Base-by-base conservation (phyloP, 2,888 invertebrate species). In the Hofmannophila pseudospretella region DNA sequence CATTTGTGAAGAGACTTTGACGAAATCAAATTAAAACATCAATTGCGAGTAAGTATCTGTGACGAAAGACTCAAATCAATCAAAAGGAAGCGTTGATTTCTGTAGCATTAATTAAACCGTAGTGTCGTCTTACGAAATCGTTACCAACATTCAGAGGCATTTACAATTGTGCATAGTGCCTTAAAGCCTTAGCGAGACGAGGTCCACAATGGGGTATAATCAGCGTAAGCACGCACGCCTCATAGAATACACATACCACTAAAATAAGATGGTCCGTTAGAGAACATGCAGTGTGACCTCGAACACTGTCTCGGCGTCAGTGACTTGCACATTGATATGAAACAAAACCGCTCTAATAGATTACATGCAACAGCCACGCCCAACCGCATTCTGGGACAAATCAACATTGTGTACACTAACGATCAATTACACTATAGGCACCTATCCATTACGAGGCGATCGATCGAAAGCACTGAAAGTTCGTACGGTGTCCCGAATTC, bases 261-360 rank as follows among this genome's bases (percentile, higher is more conserved):
- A 67, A 68, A 58, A 59, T n/a, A 29, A 5, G 71, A 73, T 61
- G 66, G 58, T 53, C 80, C 79, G 76, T 77, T 82, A 79, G 61
- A 63, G 58, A 66, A 55, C 58, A 59, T 58, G 60, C 55, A 58
- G 54, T 58, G 54, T 67, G 73, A 76, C 77, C 77, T 73, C 74
- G 49, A 59, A 59, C 52, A 48, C 47, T 44, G 49, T 49, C 42
- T 47, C 55, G 51, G 49, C 54, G 54, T 41, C 51, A 49, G 54
- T 72, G 72, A 72, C 69, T 74, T 74, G 73, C 74, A 73, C 60
- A 54, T 66, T 56, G 45, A 57, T 64, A 54, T 54, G 52, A 67
- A 67, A 71, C 65, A 67, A 71, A 67, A 59, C 56, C 49, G 48
- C 49, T 64, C 57, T 65, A 62, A 66, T 63, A 63, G 58, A 67